These are phyloP conservation scores for Coelopa pilipes DNA, from an alignment of 2,888 invertebrate species.

Conservation along the genomic window DNA sequence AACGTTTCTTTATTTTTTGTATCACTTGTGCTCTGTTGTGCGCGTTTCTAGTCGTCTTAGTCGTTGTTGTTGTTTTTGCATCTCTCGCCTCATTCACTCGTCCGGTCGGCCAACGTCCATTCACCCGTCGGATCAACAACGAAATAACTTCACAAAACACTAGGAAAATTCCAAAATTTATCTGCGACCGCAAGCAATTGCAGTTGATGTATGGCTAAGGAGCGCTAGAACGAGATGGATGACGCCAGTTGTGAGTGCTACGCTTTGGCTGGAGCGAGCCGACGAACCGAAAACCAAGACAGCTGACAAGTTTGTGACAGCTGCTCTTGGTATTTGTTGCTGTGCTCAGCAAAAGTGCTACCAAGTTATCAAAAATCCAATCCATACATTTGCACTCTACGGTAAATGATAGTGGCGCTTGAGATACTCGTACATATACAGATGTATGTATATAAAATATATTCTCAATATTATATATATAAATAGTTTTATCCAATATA, in stretches of 20 bases:
- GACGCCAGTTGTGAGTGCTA: neutral
- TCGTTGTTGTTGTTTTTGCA: too few relatives aligned
- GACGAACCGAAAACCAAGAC: neutral
- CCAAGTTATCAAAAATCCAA: too few relatives aligned
- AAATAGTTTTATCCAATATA: too few relatives aligned
- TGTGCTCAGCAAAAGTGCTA: too few relatives aligned
- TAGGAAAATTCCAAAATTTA: neutral
- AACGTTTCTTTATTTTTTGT: neutral
- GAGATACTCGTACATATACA: too few relatives aligned
- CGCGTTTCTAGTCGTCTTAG: neutral
- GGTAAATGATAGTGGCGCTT: too few relatives aligned
- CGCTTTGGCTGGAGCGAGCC: neutral
- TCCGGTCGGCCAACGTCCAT: neutral
- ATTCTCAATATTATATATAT: too few relatives aligned
- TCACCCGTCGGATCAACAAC: constrained; percentile 2
- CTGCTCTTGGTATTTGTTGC: neutral
- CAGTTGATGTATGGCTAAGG: constrained; percentile 7
- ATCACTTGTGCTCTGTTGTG: neutral
- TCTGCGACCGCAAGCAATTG: neutral
- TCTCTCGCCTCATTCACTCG: neutral
- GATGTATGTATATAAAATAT: too few relatives aligned
- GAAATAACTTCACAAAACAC: constrained; percentile 7
- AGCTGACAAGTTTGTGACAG: constrained; percentile 19
- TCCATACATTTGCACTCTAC: too few relatives aligned
- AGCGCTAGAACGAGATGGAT: neutral